These are phyloP conservation scores for Eurosta solidaginis DNA, from an alignment of 1,140 invertebrate species.

Conservation along the genomic window DNA sequence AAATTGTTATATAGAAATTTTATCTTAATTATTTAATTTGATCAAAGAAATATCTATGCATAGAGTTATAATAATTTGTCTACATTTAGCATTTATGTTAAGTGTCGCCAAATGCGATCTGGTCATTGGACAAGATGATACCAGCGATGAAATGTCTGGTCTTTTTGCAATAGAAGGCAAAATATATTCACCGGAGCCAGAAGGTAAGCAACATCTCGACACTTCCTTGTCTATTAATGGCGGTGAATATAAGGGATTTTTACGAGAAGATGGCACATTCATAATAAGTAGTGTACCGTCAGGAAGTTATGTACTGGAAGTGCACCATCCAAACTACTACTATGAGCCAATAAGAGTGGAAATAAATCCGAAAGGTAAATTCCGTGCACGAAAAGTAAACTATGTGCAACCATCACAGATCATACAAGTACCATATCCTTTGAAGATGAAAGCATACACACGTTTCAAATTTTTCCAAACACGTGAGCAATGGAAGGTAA, in stretches of 20 bases:
- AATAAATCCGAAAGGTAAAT: conserved; percentile 96
- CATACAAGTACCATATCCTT: conserved; percentile 86
- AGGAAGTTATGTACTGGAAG: conserved; percentile 94
- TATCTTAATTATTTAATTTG: no score
- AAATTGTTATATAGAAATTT: no score
- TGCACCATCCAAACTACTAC: conserved; percentile 85
- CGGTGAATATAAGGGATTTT: conserved; percentile 83
- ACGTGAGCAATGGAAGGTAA: conserved; percentile 86
- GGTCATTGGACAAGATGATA: conserved; percentile 2
- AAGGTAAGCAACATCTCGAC: conserved; percentile 71
- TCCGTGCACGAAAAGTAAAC: conserved; percentile 92
- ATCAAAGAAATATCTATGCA: background rate
- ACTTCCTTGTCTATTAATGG: conserved; percentile 85
- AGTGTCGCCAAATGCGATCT: background rate
- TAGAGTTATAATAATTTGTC: background rate
- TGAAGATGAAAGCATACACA: conserved; percentile 82
- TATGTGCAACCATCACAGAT: conserved; percentile 89
- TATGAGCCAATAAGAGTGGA: conserved; percentile 94
- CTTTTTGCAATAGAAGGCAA: conserved; percentile 74
- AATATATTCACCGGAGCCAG: conserved; percentile 71
- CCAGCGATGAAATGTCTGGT: conserved; percentile 47
- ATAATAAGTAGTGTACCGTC: conserved; percentile 85
- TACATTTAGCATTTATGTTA: background rate
- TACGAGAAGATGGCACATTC: conserved; percentile 93
- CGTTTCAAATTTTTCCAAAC: conserved; percentile 91